Conservation (phyloP, 37 sponge, comb jelly and placozoan species). For the Diacarnus erythraeanus region DNA sequence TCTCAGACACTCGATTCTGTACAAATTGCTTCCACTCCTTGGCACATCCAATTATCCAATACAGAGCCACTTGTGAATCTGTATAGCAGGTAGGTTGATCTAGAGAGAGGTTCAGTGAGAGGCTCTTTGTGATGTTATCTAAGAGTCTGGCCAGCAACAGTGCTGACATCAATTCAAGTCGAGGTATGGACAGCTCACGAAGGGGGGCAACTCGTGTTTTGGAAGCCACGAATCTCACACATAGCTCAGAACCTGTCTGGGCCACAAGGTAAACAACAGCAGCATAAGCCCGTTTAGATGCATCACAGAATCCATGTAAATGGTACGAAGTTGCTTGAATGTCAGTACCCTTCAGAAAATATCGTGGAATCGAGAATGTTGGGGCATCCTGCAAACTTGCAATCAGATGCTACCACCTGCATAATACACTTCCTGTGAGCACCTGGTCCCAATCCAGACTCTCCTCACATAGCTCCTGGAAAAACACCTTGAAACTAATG, state of each 20-base stretch:
- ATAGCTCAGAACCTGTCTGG: background rate
- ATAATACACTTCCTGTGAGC: background rate
- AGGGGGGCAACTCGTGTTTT: background rate
- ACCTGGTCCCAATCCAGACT: slow-evolving; percentile 31
- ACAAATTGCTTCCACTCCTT: background rate
- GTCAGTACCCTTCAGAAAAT: background rate
- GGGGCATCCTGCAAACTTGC: background rate
- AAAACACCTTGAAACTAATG: slow-evolving; percentile 48
- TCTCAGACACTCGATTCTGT: background rate
- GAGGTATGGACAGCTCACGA: background rate
- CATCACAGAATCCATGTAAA: slow-evolving; percentile 14
- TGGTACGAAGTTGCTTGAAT: background rate
- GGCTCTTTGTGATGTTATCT: background rate
- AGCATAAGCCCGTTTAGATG: slow-evolving; percentile 13
- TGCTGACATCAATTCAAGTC: background rate
- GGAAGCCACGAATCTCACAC: background rate
- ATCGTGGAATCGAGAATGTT: background rate
- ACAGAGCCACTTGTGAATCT: background rate
- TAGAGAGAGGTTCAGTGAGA: background rate
- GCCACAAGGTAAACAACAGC: slow-evolving; percentile 7
- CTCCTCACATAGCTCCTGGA: slow-evolving; percentile 37
- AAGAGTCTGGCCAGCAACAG: background rate
- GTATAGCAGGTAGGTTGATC: background rate
- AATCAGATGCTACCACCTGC: background rate
- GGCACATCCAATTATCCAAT: background rate